Conservation (phyloP, 2,888 invertebrate species). For the Leptinotarsa peninsularis region DNA sequence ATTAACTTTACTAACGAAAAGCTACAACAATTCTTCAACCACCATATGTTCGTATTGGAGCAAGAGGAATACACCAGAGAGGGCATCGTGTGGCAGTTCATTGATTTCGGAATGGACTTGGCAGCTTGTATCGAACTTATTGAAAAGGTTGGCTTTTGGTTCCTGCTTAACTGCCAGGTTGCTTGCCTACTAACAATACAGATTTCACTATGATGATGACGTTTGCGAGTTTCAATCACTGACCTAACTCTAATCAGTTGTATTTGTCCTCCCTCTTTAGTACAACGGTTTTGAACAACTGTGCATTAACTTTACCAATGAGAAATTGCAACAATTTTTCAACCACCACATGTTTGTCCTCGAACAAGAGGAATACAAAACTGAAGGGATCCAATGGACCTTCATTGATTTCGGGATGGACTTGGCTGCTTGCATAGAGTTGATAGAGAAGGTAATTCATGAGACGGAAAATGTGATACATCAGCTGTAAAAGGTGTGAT, state of each 20-base stretch:
- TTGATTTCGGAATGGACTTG: conserved; percentile 99
- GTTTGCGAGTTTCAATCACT: conserved; percentile 21
- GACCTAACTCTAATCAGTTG: conserved; percentile 17
- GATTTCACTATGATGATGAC: conserved; percentile 5
- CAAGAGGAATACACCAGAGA: conserved; percentile 99
- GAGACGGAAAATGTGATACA: neutral
- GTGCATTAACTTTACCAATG: conserved; percentile 98
- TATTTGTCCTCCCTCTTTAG: conserved; percentile 67
- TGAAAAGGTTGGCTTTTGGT: conserved; percentile 82
- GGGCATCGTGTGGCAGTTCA: conserved; percentile 98
- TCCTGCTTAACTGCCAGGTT: neutral
- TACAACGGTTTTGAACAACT: conserved; percentile 97
- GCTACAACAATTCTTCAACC: conserved; percentile 99
- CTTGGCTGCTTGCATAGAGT: conserved; percentile 93
- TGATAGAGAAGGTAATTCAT: conserved; percentile 89
- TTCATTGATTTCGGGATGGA: conserved; percentile 99
- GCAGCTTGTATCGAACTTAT: conserved; percentile 98
- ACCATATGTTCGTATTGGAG: conserved; percentile 99
- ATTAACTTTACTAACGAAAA: conserved; percentile 99
- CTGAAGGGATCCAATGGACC: conserved; percentile 93
- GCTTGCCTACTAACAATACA: conserved; percentile 23
- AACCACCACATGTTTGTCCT: conserved; percentile 98
- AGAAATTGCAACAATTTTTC: conserved; percentile 98
- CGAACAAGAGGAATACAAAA: conserved; percentile 96
- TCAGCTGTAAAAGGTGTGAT: conserved; percentile 26